phyloP scores from a whole-genome alignment of 2,797 vertebrate species.

The Tragelaphus eurycerus region DNA sequence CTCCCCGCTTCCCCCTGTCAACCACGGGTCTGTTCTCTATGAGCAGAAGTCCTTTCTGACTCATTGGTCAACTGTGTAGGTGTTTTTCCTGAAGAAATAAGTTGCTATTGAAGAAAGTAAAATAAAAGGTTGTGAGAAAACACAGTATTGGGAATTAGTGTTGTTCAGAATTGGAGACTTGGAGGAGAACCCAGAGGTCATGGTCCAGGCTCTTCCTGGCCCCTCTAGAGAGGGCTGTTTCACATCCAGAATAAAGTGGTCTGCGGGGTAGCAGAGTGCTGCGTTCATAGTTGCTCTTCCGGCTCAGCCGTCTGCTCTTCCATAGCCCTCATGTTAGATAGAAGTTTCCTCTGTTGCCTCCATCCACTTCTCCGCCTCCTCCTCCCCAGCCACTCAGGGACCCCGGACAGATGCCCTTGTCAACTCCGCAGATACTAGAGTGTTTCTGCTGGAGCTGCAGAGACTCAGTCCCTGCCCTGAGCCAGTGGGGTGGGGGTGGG shows the following conservation, averaged over 20 bases:
- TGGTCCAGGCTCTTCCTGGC: not conserved
- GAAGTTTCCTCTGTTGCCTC: not conserved
- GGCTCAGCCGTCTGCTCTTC: not conserved
- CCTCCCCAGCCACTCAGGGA: not conserved
- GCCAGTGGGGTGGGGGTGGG: not conserved
- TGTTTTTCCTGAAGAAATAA: not conserved
- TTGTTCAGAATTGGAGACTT: not conserved
- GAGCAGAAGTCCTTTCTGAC: not conserved
- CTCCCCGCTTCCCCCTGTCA: not conserved
- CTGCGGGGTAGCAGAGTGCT: not conserved
- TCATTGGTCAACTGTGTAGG: not conserved
- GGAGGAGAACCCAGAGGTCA: not conserved
- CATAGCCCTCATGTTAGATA: not conserved
- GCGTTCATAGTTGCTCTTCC: not conserved
- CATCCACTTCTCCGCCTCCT: not conserved
- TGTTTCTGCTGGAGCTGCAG: not conserved
- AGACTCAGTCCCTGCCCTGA: not conserved
- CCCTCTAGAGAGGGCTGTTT: not conserved
- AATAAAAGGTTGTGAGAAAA: not conserved
- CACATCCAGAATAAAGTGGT: not conserved
- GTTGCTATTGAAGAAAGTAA: not conserved
- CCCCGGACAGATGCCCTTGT: not conserved
- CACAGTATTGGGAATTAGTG: not conserved
- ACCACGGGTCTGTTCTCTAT: not conserved
- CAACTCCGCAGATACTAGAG: not conserved